Evolutionary conservation across 1,140 invertebrate species (phyloP), one percentile per base, ranked within the genome.

Genomic region (Nylanderia fulva): DNA sequence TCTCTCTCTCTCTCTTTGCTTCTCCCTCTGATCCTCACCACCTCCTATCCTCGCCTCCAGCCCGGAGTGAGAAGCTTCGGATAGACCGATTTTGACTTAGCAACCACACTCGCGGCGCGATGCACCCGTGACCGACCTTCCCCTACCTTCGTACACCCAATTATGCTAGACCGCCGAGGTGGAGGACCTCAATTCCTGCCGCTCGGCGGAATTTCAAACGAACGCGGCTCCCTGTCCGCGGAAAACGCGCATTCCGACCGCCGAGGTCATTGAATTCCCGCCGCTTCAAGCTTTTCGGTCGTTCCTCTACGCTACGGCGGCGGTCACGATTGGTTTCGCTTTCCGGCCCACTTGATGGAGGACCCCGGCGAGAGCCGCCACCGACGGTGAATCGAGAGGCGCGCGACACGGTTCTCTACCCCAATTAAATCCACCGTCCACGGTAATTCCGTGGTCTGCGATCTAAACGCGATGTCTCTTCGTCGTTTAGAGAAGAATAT

Each of bases 51-150:
- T 63, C 39, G 58, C 74, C 48, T 56, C 64, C 74, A 76, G 54
- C 29, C 54, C 45, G 61, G 36, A 39, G 36, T 66, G 69, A 58
- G 15, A 13, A 48, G 82, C 52, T 74, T 52, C 24, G 58, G 72
- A 74, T 86, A 82, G 88, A 84, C 84, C 56, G 79, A 86, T 86
- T 86, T 89, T 79, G 86, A 86, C 88, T 89, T 89, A 85, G 88
- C 86, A 89, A 88, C 88, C 77, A 66, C 42, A 69, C 76, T 33
- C 52, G 36, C 52, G 36, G 45, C 60, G 45, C 63, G 75, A 39
- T 74, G 54, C 82, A 80, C 85, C 85, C 85, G 75, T 87, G 76
- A 88, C 87, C 87, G 83, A 85, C 69, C 87, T 88, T 84, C 71
- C 71, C 71, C 83, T 66, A 69, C 82, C 21, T 63, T 33, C 8